Evolutionary conservation across 2,888 invertebrate genomes (phyloP).

Genomic region (Phaedon cochleariae): DNA sequence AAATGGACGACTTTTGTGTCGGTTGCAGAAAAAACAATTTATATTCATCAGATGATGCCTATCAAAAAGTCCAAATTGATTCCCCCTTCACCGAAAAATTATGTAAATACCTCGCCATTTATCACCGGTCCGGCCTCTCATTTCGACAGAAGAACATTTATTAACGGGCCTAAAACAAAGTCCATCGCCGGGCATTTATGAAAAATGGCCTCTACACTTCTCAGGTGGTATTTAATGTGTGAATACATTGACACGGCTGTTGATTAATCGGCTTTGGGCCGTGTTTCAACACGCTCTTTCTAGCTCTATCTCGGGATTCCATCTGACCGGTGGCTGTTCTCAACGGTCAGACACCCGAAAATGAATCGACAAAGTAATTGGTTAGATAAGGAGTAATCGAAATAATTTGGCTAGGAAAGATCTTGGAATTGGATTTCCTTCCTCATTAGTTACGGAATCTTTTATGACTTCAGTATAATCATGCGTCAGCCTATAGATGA

Average conservation of each 20-base stretch:
- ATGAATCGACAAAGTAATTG: slow-evolving; percentile 13
- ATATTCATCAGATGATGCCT: not conserved
- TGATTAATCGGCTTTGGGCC: slow-evolving; percentile 31
- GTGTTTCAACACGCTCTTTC: slow-evolving; percentile 32
- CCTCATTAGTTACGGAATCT: too few relatives aligned
- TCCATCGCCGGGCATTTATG: slow-evolving; percentile 25
- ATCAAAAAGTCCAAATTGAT: not conserved
- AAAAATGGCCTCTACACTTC: slow-evolving; percentile 30
- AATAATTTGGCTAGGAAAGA: not conserved
- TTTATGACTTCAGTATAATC: too few relatives aligned
- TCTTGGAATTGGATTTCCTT: too few relatives aligned
- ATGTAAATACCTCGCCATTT: slow-evolving; percentile 34
- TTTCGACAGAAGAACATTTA: slow-evolving; percentile 31
- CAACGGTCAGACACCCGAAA: not conserved
- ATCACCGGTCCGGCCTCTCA: slow-evolving; percentile 26
- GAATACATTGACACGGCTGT: slow-evolving; percentile 36
- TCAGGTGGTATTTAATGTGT: slow-evolving; percentile 32
- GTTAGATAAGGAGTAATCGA: not conserved
- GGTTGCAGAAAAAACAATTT: not conserved
- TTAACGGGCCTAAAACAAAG: slow-evolving; percentile 32
- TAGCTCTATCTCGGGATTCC: slow-evolving; percentile 36
- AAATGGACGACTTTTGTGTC: too few relatives aligned
- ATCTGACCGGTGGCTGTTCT: slow-evolving; percentile 24
- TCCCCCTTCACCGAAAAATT: slow-evolving; percentile 23
- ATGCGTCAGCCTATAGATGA: too few relatives aligned